Evolutionary conservation across 1,140 invertebrate species (phyloP).

Genomic region (Drosophila burlai): DNA sequence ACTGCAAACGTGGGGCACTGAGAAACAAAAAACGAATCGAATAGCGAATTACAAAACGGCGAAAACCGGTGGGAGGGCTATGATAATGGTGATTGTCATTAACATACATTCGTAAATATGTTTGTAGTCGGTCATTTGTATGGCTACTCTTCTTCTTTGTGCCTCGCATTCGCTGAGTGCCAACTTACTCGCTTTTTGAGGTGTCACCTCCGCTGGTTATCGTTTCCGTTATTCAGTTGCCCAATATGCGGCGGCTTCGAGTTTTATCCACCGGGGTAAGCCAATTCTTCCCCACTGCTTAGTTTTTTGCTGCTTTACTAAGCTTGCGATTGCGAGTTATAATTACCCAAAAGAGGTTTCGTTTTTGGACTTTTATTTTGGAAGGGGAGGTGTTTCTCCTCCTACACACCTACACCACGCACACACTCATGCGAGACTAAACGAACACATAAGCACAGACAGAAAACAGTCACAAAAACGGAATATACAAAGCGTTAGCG

Average conservation of each 20-base stretch:
- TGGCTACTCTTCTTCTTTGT: slow-evolving; percentile 24
- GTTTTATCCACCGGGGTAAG: background rate
- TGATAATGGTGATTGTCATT: slow-evolving; percentile 47
- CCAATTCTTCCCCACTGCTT: background rate
- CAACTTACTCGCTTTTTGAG: slow-evolving; percentile 47
- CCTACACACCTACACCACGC: slow-evolving; percentile 38
- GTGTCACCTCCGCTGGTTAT: slow-evolving; percentile 32
- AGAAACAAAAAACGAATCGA: slow-evolving; percentile 1
- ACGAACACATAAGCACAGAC: slow-evolving; percentile 23
- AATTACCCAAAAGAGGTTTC: slow-evolving; percentile 20
- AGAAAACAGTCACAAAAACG: slow-evolving; percentile 32
- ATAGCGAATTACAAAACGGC: slow-evolving; percentile 16
- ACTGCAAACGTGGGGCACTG: background rate
- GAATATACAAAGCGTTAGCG: slow-evolving; percentile 4
- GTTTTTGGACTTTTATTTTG: slow-evolving; percentile 24
- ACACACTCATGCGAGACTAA: slow-evolving; percentile 27
- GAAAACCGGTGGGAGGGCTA: slow-evolving; percentile 9
- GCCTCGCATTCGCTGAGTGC: slow-evolving; percentile 32
- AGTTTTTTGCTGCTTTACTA: background rate
- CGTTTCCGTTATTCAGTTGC: slow-evolving; percentile 5
- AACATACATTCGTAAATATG: slow-evolving; percentile 33
- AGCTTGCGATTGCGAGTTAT: slow-evolving; percentile 10
- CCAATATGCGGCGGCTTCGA: slow-evolving; percentile 4
- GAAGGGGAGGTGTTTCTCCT: slow-evolving; percentile 27
- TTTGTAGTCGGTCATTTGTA: slow-evolving; percentile 22